phyloP scores from a whole-genome alignment of 2,797 vertebrate species.

The Pelochelys cantorii region DNA sequence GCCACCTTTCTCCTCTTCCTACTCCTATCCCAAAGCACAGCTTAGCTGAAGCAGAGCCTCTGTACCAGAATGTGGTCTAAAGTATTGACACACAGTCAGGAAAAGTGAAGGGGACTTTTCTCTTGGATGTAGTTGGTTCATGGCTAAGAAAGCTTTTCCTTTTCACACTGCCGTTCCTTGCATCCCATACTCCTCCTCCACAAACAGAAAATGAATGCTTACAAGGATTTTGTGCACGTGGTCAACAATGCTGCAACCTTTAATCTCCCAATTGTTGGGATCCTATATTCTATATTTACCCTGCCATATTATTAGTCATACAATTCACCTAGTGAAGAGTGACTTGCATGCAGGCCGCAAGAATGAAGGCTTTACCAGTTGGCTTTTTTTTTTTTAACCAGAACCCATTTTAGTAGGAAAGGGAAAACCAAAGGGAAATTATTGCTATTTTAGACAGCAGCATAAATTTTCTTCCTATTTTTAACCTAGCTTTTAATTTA shows the following conservation, averaged over 20 bases:
- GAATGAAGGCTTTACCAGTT: slow-evolving; percentile 69
- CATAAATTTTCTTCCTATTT: slow-evolving; percentile 98
- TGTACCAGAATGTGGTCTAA: not conserved
- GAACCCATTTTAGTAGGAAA: slow-evolving; percentile 75
- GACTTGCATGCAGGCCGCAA: slow-evolving; percentile 59
- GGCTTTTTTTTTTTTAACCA: slow-evolving; percentile 31
- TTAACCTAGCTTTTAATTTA: slow-evolving; percentile 99
- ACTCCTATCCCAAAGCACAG: not conserved
- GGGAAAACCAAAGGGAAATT: slow-evolving; percentile 86
- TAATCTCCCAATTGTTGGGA: not conserved
- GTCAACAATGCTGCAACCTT: not conserved
- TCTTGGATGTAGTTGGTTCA: not conserved
- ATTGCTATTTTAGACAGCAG: slow-evolving; percentile 89
- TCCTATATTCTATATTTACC: slow-evolving; percentile 9
- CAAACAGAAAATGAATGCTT: not conserved
- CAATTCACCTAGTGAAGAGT: slow-evolving; percentile 35
- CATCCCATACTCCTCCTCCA: not conserved
- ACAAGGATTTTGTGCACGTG: not conserved
- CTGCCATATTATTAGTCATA: slow-evolving; percentile 23
- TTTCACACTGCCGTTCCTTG: not conserved
- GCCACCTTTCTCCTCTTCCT: not conserved
- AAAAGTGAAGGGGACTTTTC: not conserved
- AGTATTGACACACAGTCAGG: not conserved
- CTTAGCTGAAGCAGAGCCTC: not conserved
- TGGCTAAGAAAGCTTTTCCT: not conserved